A percentile compares a stretch with the other conserved stretches of the same genome.
Conservation (phyloP, 2,888 invertebrate genomes). For the Agrenia bidenticulata region DNA sequence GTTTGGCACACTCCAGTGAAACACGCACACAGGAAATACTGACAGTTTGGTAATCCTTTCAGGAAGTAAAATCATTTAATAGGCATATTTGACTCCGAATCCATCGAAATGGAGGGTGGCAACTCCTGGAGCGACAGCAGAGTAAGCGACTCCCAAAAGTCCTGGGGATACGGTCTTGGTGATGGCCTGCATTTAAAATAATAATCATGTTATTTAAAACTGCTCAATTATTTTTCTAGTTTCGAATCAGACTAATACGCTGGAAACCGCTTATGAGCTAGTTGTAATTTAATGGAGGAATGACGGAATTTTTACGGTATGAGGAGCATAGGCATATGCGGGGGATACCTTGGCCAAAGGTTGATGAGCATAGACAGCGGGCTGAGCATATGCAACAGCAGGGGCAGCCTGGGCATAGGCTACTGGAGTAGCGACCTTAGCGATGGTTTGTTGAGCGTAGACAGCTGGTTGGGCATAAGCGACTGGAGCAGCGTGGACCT, state of each 20-base stretch:
- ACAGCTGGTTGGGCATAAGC: slow-evolving; percentile 15
- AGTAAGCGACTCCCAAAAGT: slow-evolving; percentile 58
- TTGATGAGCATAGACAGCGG: slow-evolving; percentile 16
- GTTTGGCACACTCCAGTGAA: not conserved
- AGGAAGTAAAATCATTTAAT: slow-evolving; percentile 9
- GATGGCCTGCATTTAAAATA: not conserved
- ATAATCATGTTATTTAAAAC: slow-evolving; percentile 52
- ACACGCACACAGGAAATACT: slow-evolving; percentile 1
- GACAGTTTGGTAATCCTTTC: not conserved
- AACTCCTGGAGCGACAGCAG: slow-evolving; percentile 63
- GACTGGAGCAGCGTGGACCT: slow-evolving; percentile 31
- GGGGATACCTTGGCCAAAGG: slow-evolving; percentile 12
- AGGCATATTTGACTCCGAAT: slow-evolving; percentile 33
- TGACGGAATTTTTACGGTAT: not conserved
- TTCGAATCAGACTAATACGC: too few species aligned
- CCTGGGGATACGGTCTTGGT: slow-evolving; percentile 34
- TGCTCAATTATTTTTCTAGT: too few species aligned
- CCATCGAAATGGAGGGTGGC: slow-evolving; percentile 64
- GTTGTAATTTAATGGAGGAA: slow-evolving; percentile 16
- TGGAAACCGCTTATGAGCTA: too few species aligned
- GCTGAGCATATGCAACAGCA: slow-evolving; percentile 21
- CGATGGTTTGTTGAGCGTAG: slow-evolving; percentile 9
- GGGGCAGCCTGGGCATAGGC: slow-evolving; percentile 19
- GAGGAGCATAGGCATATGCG: slow-evolving; percentile 51
- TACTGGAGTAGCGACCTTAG: slow-evolving; percentile 12